phyloP scores from a whole-genome alignment of 2,888 invertebrate species.

The Noctuana brunneofusca region DNA sequence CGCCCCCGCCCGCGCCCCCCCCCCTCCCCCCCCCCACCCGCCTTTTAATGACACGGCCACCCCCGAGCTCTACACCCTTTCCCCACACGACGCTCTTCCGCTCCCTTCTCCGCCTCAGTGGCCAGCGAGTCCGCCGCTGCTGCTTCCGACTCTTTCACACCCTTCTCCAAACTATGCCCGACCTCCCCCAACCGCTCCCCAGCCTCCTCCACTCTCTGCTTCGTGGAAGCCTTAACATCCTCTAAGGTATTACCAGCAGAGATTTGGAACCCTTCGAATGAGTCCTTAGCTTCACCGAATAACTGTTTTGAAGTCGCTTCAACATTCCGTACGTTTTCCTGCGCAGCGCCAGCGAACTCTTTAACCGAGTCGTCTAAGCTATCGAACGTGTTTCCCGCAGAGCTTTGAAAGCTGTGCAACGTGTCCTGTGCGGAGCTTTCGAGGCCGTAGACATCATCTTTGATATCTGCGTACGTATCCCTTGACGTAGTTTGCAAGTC shows the following conservation, averaged over 20 bases:
- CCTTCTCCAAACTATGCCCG: conserved; percentile 47
- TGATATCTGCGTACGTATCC: conserved; percentile 72
- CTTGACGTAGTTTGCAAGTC: conserved; percentile 71
- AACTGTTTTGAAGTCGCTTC: conserved; percentile 61
- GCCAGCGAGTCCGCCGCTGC: conserved; percentile 53
- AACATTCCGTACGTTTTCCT: conserved; percentile 50
- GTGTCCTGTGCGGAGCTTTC: conserved; percentile 74
- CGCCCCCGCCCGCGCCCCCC: too few species aligned
- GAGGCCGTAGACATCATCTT: conserved; percentile 67
- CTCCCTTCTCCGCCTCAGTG: conserved; percentile 66
- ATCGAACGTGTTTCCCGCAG: conserved; percentile 76
- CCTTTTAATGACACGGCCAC: too few species aligned
- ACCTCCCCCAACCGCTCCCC: conserved; percentile 58
- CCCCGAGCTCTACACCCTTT: too few species aligned
- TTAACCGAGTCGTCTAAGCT: conserved; percentile 73
- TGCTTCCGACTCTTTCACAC: conserved; percentile 50
- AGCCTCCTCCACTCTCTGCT: conserved; percentile 56
- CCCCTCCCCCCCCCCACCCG: too few species aligned
- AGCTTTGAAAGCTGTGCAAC: conserved; percentile 75
- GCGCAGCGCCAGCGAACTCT: conserved; percentile 59
- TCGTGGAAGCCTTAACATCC: conserved; percentile 61
- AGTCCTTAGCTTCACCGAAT: conserved; percentile 63
- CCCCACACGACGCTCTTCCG: too few species aligned
- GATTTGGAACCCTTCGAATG: conserved; percentile 75
- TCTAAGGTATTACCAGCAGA: conserved; percentile 74